Evolutionary conservation across 2,113 vertebrate genomes (phyloP), one percentile per base, ranked within the genome.

Genomic region (Sebastes fasciatus): DNA sequence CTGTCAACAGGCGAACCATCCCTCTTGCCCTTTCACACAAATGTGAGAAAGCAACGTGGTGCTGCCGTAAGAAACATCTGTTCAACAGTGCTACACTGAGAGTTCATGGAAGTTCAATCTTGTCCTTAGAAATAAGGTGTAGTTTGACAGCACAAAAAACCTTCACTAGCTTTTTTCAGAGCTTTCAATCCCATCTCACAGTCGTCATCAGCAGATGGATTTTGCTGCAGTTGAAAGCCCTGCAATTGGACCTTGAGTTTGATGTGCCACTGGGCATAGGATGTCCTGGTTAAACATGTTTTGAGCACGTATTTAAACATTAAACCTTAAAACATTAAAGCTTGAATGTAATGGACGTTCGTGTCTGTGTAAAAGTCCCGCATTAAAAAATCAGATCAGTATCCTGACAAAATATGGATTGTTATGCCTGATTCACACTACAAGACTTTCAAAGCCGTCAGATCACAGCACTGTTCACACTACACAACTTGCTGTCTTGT

Each of bases 51-150:
- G 48, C 48, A 71, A 21, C 3, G 58, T 43, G 54, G 42, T 26
- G 40, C 69, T 34, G 74, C 23, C 43, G 4, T 55, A 63, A 77
- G 45, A 81, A 79, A 75, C 73, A 66, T 77, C 69, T 69, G 67
- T 77, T 54, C 9, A 21, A 62, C 48, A 65, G 46, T 5, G 23
- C 12, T 14, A 43, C 58, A 43, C 49, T 43, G 42, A 64, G 73
- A 73, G 68, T 76, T 80, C 69, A 78, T 34, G 4, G 5, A 54
- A 21, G 58, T 73, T 64, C 60, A 57, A 16, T 40, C 3, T 51
- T 46, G n/a, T 49, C 23, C 46, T 54, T 14, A 17, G 45, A 86
- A 43, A 65, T 69, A 23, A 34, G 34, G 34, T 34, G 77, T 43
- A 45, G 69, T 45, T 45, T 21, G 19, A 65, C 34, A 12, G 26